phyloP scores from a whole-genome alignment of 2,797 vertebrate genomes.

The Linurgus olivaceus region DNA sequence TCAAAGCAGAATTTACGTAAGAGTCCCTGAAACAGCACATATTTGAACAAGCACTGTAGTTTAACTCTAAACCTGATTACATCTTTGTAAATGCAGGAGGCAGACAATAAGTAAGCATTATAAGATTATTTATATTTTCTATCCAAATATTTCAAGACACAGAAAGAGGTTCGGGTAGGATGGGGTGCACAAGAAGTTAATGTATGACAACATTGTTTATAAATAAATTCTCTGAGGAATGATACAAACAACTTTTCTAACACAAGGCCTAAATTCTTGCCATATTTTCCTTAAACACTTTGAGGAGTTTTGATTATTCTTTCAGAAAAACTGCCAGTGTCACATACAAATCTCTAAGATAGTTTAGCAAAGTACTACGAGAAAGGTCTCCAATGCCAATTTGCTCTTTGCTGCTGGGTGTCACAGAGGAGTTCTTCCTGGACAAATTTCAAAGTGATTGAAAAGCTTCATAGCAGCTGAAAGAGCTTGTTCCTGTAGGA shows the following conservation, averaged over 20 bases:
- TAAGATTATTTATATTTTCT: conserved; percentile 9
- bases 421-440: accelerated
- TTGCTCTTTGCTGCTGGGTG: neutral
- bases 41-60: neutral
- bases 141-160: conserved; percentile 15
- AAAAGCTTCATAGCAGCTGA: neutral
- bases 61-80: neutral
- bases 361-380: accelerated
- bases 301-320: neutral
- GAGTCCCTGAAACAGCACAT: neutral
- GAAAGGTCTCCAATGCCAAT: neutral
- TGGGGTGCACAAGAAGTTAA: conserved; percentile 3
- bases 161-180: neutral
- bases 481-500: neutral
- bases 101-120: neutral
- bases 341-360: neutral
- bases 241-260: conserved; percentile 30
- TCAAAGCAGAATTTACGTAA: neutral
- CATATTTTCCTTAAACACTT: conserved; percentile 51
- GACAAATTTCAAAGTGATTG: neutral
- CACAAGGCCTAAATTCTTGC: conserved; percentile 34
- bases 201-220: conserved; percentile 25
- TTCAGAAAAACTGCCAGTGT: neutral
- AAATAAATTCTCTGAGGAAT: conserved; percentile 33
- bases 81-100: neutral